Evolutionary conservation across 92 coral and sea anemone genomes (phyloP).

Genomic region (Heliopora coerulea): DNA sequence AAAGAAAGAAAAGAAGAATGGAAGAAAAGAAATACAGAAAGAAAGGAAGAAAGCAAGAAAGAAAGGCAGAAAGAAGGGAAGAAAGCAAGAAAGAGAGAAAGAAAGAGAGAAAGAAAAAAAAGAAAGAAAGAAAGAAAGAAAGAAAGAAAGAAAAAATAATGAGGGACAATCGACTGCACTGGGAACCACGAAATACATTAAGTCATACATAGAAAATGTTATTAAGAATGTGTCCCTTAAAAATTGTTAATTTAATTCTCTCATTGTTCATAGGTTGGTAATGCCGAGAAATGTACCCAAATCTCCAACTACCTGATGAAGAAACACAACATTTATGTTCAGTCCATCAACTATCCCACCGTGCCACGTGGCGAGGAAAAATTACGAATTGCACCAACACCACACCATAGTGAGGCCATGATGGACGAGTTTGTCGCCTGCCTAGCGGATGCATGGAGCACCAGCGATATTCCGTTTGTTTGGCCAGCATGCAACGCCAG

Average conservation of each 20-base stretch:
- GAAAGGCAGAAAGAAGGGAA: no score
- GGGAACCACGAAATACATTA: no score
- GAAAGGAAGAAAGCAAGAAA: no score
- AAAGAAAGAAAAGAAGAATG: no score
- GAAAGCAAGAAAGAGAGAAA: no score
- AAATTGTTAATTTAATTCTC: not conserved
- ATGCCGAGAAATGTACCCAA: constrained; percentile 88
- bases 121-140: no score
- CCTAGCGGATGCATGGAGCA: constrained; percentile 71
- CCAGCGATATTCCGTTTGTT: constrained; percentile 70
- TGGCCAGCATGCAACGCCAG: constrained; percentile 71
- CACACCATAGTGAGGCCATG: constrained; percentile 84
- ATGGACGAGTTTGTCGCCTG: constrained; percentile 82
- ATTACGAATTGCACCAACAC: constrained; percentile 94
- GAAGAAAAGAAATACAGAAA: no score
- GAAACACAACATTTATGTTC: constrained; percentile 84
- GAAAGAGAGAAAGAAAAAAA: no score
- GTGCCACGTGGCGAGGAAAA: constrained; percentile 92
- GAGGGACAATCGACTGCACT: no score
- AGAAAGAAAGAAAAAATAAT: no score
- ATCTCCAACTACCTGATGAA: constrained; percentile 87
- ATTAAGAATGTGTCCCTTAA: not conserved
- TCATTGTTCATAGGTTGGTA: constrained; percentile 69
- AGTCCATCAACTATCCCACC: constrained; percentile 96
- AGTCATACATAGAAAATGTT: not conserved